Evolutionary conservation across 2,888 invertebrate species (phyloP).

Genomic region (Listrodromus nycthemerus): DNA sequence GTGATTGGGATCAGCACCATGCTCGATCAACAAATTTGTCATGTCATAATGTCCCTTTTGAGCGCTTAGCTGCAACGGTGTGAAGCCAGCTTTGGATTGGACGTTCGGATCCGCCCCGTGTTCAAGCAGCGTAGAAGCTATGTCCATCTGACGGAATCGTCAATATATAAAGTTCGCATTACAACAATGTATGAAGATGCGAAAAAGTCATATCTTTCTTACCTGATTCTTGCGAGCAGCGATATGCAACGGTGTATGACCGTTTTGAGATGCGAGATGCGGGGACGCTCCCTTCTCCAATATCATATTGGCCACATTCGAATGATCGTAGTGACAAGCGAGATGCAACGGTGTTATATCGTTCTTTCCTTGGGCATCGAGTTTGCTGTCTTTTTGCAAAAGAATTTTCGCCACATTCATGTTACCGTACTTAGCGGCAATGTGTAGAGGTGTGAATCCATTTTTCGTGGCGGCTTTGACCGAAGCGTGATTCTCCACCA

Average conservation of each 20-base stretch:
- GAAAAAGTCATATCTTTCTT: slow-evolving; percentile 48
- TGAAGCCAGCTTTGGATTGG: slow-evolving; percentile 98
- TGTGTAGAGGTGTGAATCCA: slow-evolving; percentile 98
- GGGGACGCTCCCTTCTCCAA: slow-evolving; percentile 97
- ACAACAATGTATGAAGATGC: background rate
- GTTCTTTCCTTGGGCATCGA: slow-evolving; percentile 96
- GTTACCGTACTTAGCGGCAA: slow-evolving; percentile 99
- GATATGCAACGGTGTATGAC: slow-evolving; percentile 98
- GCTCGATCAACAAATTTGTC: slow-evolving; percentile 95
- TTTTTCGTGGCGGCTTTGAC: slow-evolving; percentile 97
- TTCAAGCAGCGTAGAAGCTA: slow-evolving; percentile 96
- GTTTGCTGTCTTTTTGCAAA: slow-evolving; percentile 94
- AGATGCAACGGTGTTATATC: slow-evolving; percentile 98
- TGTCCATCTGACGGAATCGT: slow-evolving; percentile 89
- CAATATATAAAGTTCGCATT: background rate
- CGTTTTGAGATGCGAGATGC: slow-evolving; percentile 97
- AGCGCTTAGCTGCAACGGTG: slow-evolving; percentile 97
- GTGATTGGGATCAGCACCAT: slow-evolving; percentile 94
- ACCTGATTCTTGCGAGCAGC: slow-evolving; percentile 98
- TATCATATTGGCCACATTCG: slow-evolving; percentile 94
- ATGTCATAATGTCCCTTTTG: slow-evolving; percentile 98
- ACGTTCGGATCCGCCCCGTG: slow-evolving; percentile 96
- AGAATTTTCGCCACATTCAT: slow-evolving; percentile 94
- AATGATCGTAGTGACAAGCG: slow-evolving; percentile 98
- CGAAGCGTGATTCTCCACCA: slow-evolving; percentile 96